phyloP scores from a whole-genome alignment of 2,888 invertebrate genomes.

The Drosophila algonquin region DNA sequence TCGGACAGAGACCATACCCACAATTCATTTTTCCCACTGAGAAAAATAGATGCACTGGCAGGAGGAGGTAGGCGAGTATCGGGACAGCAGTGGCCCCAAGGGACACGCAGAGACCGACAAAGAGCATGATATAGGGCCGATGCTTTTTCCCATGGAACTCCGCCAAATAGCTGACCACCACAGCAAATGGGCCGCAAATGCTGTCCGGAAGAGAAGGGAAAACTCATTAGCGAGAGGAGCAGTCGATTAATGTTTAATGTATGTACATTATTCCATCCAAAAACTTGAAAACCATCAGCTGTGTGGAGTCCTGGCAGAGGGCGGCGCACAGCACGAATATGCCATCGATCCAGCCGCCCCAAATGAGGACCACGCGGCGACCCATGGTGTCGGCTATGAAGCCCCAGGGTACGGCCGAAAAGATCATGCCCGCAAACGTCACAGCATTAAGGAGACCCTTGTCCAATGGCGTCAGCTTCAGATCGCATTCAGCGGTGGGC shows the following conservation, averaged over 20 bases:
- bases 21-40: conserved; percentile 46
- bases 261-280: conserved; percentile 88
- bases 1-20: conserved; percentile 22
- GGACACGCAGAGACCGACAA: conserved; percentile 87
- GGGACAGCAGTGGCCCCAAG: conserved; percentile 87
- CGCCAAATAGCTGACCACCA: conserved; percentile 88
- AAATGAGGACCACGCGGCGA: conserved; percentile 87
- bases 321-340: conserved; percentile 87
- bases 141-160: conserved; percentile 89
- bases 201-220: conserved; percentile 78
- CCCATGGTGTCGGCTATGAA: conserved; percentile 90
- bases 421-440: conserved; percentile 91
- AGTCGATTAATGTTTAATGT: too few species aligned
- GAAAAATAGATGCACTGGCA: conserved; percentile 85
- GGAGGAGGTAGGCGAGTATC: conserved; percentile 88
- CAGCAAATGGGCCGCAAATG: conserved; percentile 89
- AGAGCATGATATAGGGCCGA: conserved; percentile 87
- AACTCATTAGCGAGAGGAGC: background rate
- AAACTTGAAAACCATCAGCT: conserved; percentile 88
- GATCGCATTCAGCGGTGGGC: conserved; percentile 89
- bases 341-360: conserved; percentile 87
- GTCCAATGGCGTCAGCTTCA: conserved; percentile 87
- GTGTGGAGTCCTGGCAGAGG: conserved; percentile 87
- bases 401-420: conserved; percentile 90
- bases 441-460: conserved; percentile 89